Base-by-base conservation (phyloP, 2,797 vertebrate species). In the Gadopsis bispinosus region DNA sequence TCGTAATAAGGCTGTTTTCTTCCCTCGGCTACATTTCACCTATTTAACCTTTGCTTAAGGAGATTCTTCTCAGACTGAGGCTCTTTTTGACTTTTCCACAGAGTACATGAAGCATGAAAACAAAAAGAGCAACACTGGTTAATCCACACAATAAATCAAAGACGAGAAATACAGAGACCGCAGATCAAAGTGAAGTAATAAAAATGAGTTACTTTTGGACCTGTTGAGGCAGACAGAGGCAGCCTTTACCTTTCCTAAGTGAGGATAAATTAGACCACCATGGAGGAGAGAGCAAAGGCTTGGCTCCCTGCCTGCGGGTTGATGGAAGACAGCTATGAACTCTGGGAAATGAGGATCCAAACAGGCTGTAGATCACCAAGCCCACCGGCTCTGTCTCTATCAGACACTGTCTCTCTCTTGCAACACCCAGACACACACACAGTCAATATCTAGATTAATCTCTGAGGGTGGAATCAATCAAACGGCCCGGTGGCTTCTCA, bases 341-440 rank as follows among this genome's bases (percentile, higher is more conserved):
- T 87, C 87, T 86, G 86, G 86, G 89, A 94, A 94, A 91, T 91
- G 86, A 94, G 90, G 87, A 92, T 89, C 89, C 93, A 91, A 94
- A 91, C 85, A 90, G 87, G 88, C 90, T 67, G 91, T 94, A 93
- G 88, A 94, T 94, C 93, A 94, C 89, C 68, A 50, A 81, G 80
- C 85, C 78, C 86, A 74, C 69, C 76, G 82, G 75, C 83, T 89
- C 89, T 22, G 70, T 77, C 79, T 91, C 79, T 82, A 81, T 87
- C 86, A 84, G 76, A 86, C 77, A 66, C 35, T 17, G 37, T 56
- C 67, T 74, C 83, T 20, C 79, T 61, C 79, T 73, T 83, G 17
- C 45, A 41, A 85, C 75, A 80, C 43, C 20, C 65, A 37, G 51
- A 76, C 65, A 63, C 80, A 75, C 79, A 64, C 77, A 81, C 73